Conservation (phyloP, 2,888 invertebrate species). For the Eledone cirrhosa region DNA sequence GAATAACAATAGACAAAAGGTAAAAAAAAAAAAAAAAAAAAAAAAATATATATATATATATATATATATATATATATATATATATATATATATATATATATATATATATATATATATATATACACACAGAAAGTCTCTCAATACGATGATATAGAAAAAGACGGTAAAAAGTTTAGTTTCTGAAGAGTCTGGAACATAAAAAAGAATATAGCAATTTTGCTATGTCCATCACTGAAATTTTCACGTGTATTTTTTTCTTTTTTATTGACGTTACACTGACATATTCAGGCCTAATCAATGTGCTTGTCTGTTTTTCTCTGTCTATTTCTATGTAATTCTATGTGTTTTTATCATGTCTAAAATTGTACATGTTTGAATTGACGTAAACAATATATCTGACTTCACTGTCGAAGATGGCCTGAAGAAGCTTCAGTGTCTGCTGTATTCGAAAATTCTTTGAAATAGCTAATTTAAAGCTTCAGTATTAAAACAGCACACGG, state of each 20-base stretch:
- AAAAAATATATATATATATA: too few relatives aligned
- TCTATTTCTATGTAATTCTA: neutral
- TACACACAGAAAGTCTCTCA: too few relatives aligned
- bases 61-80: too few relatives aligned
- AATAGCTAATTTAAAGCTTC: neutral
- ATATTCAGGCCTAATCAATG: too few relatives aligned
- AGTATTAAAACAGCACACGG: neutral
- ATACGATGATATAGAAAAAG: neutral
- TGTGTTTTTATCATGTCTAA: neutral
- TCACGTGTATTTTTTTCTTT: neutral
- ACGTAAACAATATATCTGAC: neutral
- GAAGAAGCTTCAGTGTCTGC: neutral
- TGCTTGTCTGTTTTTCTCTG: neutral
- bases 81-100: too few relatives aligned
- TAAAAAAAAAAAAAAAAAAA: too few relatives aligned
- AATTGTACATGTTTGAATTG: neutral
- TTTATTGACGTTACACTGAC: too few relatives aligned
- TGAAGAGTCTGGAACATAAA: neutral
- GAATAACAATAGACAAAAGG: too few relatives aligned
- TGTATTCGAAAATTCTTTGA: neutral
- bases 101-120: too few relatives aligned
- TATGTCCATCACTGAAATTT: neutral
- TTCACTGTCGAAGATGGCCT: neutral
- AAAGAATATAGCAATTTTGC: neutral
- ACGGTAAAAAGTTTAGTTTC: neutral